phyloP scores from a whole-genome alignment of 2,113 vertebrate genomes.

The Pipra filicauda region DNA sequence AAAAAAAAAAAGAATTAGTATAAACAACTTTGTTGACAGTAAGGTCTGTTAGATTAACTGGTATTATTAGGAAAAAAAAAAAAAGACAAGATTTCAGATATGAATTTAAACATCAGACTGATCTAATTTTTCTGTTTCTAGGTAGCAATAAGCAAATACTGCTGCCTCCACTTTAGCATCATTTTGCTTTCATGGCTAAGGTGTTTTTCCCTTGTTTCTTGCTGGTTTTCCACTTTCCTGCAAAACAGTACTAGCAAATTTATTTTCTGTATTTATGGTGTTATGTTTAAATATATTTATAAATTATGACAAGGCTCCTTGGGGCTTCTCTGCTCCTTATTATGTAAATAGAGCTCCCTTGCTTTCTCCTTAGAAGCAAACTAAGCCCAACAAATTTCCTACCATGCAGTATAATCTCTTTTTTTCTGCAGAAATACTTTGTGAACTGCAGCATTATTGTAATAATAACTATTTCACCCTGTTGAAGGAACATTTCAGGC shows the following conservation, averaged over 20 bases:
- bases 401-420: neutral
- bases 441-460: neutral
- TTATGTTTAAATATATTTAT: slow-evolving; percentile 3
- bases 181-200: neutral
- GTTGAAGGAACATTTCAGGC: neutral
- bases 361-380: neutral
- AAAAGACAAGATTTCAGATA: neutral
- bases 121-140: neutral
- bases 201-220: neutral
- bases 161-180: neutral
- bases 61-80: neutral
- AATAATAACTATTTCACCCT: neutral
- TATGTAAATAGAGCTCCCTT: neutral
- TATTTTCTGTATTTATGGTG: neutral
- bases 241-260: neutral
- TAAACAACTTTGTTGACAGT: neutral
- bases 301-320: neutral
- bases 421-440: neutral
- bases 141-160: neutral
- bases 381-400: neutral
- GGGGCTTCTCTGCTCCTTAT: neutral
- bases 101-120: neutral
- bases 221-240: neutral
- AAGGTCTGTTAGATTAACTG: neutral
- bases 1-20: neutral